Base-by-base conservation (phyloP, 1,140 invertebrate genomes). In the Cepaea nemoralis region DNA sequence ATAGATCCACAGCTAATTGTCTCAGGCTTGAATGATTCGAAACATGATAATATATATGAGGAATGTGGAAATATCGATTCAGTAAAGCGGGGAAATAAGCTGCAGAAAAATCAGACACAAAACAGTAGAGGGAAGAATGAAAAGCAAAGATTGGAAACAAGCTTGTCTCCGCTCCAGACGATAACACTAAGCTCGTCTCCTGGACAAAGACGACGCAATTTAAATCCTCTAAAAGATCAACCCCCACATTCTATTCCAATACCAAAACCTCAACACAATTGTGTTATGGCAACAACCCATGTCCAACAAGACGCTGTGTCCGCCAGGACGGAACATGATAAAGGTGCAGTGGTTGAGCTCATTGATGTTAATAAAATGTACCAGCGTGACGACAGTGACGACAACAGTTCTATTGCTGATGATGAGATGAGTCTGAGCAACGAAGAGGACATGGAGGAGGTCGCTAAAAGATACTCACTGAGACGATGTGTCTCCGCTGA, bases 361-460 rank as follows among this genome's bases (percentile, higher is more conserved):
- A 22, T 55, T 55, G 50, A 22, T 14, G 5, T 55, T 2, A 22
- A 22, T 14, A 55, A 55, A 55, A 14, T 3, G 16, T 8, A 2
- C 50, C 10, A 19, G 0, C 16, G 3, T 8, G 35, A 42, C 8
- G 31, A 35, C 24, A 35, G 3, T 69, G 70, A 73, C 70, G 71
- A 74, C 33, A 45, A 74, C n/a, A 48, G 33, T 27, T 48, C 22
- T 27, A 45, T 48, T 10, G 71, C 71, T 24, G 71, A 74, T 33
- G 71, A 74, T 48, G 71, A 74, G 71, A 33, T 74, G 39, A 74
- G 71, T 27, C 1, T 33, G 42, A 42, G 71, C 33, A 74, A 74
- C 22, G 71, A 74, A 16, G 69, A 70, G 19, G 71, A 48, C 3
- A 35, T 1, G 1, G 71, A 48, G 6, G 71, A 74, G 5, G 42